Base-by-base conservation (phyloP, 2,797 vertebrate species). In the Oreochromis mossambicus region DNA sequence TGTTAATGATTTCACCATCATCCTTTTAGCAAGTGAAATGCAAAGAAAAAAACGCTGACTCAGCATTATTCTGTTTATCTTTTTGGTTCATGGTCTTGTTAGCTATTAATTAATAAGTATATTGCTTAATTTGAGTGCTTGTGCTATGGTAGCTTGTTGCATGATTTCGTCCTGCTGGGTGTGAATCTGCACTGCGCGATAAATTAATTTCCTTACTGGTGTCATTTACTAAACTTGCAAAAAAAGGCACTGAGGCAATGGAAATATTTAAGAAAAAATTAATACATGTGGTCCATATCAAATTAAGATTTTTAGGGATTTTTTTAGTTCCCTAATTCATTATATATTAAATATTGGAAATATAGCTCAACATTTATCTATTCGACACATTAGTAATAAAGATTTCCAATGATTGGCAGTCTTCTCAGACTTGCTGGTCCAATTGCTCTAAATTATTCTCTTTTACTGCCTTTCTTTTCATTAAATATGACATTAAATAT, bases 1-100 rank as follows among this genome's bases (percentile, higher is more conserved):
- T 87, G 55, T 96, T 93, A 95, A 95, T 95, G 93, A 96, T 95
- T 95, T 36, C 10, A 63, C 17, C 84, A 95, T 93, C 81, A 83
- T 88, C 84, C 83, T 91, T 84, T 92, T 75, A 87, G 92, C 84
- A 83, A 92, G 75, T 92, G 91, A 94, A 93, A 85, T 32, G 26
- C 56, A 91, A 86, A 70, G 13, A 46, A 88, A 46, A 88, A 92
- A 90, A 90, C 52, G 83, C 85, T 91, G 81, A 92, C 78, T 88
- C n/a, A 13, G 10, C 84, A 77, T 58, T 86, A 86, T 85, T 46
- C 21, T 85, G 79, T 79, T 86, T 58, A 10, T 88, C 48, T 76
- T 50, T 87, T 89, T 58, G 3, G 10, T n/a, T 54, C 17, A 14
- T 85, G 41, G 77, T 87, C 84, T 36, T 3, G 26, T 81, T 55